Percentiles rank a stretch among this genome's conserved stretches.
Evolutionary conservation across 2,113 vertebrate species (phyloP).

Genomic region (Ptyas mucosa): DNA sequence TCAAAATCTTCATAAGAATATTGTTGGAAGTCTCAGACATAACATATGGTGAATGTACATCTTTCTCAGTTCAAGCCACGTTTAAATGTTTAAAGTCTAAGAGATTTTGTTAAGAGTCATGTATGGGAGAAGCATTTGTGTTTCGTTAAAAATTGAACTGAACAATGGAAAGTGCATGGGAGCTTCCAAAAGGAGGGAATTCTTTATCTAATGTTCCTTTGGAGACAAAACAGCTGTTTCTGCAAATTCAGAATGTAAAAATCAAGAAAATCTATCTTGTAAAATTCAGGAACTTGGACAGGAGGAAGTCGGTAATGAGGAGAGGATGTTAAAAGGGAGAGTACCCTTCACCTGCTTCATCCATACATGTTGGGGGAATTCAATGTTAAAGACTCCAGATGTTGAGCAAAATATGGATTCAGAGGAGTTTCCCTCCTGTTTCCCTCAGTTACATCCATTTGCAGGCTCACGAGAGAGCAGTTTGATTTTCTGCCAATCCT

Average conservation of each 20-base stretch:
- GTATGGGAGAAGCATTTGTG: slow-evolving; percentile 34
- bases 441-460: slow-evolving; percentile 58
- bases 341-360: slow-evolving; percentile 57
- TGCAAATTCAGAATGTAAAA: slow-evolving; percentile 27
- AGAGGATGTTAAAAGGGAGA: slow-evolving; percentile 50
- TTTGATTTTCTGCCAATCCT: slow-evolving; percentile 55
- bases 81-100: slow-evolving; percentile 38
- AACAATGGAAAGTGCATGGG: slow-evolving; percentile 31
- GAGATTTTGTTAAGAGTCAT: slow-evolving; percentile 22
- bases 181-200: background rate
- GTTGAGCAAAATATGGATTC: slow-evolving; percentile 46
- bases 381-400: slow-evolving; percentile 35
- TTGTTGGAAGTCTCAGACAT: background rate
- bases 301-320: slow-evolving; percentile 54
- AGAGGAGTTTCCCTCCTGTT: slow-evolving; percentile 42
- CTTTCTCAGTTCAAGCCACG: background rate
- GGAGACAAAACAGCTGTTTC: slow-evolving; percentile 59
- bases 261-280: slow-evolving; percentile 24
- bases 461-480: slow-evolving; percentile 50
- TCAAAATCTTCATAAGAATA: background rate
- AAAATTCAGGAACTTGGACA: slow-evolving; percentile 31
- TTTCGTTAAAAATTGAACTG: slow-evolving; percentile 55
- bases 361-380: slow-evolving; percentile 51
- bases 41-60: slow-evolving; percentile 31
- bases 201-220: slow-evolving; percentile 35